A percentile compares a stretch with the other conserved stretches of the same genome.
Evolutionary conservation across 2,113 vertebrate species (phyloP).

Genomic region (Burhinus oedicnemus): DNA sequence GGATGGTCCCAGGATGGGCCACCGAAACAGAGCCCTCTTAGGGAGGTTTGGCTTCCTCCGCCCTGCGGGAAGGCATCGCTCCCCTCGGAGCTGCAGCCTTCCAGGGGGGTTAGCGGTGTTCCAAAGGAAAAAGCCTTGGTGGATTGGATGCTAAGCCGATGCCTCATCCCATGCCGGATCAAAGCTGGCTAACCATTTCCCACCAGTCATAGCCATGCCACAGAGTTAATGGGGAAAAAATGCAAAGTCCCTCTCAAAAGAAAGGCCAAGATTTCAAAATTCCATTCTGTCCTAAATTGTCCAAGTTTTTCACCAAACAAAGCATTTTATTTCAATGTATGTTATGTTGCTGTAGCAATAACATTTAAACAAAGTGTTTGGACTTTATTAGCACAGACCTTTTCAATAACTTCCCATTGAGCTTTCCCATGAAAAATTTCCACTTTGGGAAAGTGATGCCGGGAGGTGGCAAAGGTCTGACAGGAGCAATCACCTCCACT

Average conservation of each 20-base stretch:
- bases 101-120: fast-evolving
- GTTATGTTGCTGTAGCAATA: slow-evolving; percentile 23
- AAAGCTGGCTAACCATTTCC: background rate
- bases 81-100: background rate
- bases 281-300: background rate
- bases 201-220: background rate
- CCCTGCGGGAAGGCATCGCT: background rate
- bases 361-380: background rate
- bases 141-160: background rate
- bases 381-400: background rate
- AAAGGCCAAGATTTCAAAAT: background rate
- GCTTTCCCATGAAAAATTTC: background rate
- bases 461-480: background rate
- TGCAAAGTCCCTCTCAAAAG: background rate
- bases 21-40: background rate
- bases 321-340: background rate
- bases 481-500: background rate
- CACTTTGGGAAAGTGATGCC: background rate
- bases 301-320: background rate
- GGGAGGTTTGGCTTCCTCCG: background rate
- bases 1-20: background rate
- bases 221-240: background rate
- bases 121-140: background rate
- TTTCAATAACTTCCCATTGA: background rate
- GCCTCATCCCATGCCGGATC: background rate